Percentiles rank a stretch among this genome's conserved stretches.
These are phyloP conservation scores for Parasteatoda tepidariorum DNA, from an alignment of 1,140 invertebrate genomes.

Conservation along the genomic window DNA sequence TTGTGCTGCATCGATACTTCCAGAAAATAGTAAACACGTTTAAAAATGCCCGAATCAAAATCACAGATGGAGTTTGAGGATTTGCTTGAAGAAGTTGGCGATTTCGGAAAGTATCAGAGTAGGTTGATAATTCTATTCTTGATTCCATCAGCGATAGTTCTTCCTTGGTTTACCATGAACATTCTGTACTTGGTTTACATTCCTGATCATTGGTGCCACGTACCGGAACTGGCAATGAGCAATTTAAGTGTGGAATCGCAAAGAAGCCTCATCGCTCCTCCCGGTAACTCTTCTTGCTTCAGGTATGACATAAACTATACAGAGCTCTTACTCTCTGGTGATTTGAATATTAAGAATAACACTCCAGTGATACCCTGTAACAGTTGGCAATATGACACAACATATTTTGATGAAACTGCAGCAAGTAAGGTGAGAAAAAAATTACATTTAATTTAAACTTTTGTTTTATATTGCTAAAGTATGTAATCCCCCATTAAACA, in stretches of 20 bases:
- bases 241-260: slow-evolving; percentile 62
- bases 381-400: slow-evolving; percentile 68
- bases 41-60: too few species aligned
- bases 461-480: too few species aligned
- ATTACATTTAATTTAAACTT: too few species aligned
- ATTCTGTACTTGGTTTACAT: slow-evolving; percentile 49
- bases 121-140: slow-evolving; percentile 43
- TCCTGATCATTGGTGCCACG: slow-evolving; percentile 63
- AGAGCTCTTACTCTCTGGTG: background rate
- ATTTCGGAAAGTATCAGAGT: slow-evolving; percentile 60
- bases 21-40: too few species aligned
- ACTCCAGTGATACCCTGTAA: slow-evolving; percentile 63
- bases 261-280: slow-evolving; percentile 3
- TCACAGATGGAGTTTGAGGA: slow-evolving; percentile 61
- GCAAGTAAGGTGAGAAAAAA: slow-evolving; percentile 70
- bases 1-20: too few species aligned
- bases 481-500: too few species aligned
- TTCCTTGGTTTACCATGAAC: slow-evolving; percentile 56
- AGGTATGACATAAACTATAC: slow-evolving; percentile 66
- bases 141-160: slow-evolving; percentile 27
- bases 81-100: slow-evolving; percentile 55
- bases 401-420: slow-evolving; percentile 68
- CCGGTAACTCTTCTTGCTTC: slow-evolving; percentile 47
- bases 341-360: background rate
- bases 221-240: slow-evolving; percentile 54